Evolutionary conservation across 2,797 vertebrate genomes (phyloP).

Genomic region (Cuculus canorus): DNA sequence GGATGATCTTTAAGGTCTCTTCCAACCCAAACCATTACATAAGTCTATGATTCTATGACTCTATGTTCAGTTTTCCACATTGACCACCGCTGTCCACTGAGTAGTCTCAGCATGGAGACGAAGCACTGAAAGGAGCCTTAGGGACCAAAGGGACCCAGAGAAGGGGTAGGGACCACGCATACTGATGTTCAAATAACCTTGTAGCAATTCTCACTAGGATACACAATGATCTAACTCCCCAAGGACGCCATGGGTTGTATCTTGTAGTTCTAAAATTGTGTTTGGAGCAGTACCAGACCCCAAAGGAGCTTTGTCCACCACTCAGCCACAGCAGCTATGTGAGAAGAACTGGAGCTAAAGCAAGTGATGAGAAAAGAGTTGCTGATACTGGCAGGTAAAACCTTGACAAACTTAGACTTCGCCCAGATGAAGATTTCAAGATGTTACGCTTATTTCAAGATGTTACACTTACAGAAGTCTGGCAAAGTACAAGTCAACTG

Average conservation of each 20-base stretch:
- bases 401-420: slow-evolving; percentile 1
- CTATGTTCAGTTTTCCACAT: background rate
- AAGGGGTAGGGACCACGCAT: background rate
- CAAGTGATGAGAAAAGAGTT: background rate
- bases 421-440: slow-evolving; percentile 34
- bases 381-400: slow-evolving; percentile 34
- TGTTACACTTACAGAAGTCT: background rate
- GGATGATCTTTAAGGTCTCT: no score
- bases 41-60: no score
- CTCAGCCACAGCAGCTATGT: background rate
- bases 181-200: background rate
- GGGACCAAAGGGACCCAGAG: background rate
- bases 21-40: no score
- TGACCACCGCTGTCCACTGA: background rate
- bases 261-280: background rate
- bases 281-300: background rate
- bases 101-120: background rate
- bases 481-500: background rate
- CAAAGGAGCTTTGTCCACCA: background rate
- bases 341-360: background rate
- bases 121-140: background rate
- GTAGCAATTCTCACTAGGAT: background rate
- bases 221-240: background rate
- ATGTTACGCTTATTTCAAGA: slow-evolving; percentile 7
- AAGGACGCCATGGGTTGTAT: background rate